These are phyloP conservation scores for Byasa hedistus DNA, from an alignment of 2,888 invertebrate species.

Conservation along the genomic window DNA sequence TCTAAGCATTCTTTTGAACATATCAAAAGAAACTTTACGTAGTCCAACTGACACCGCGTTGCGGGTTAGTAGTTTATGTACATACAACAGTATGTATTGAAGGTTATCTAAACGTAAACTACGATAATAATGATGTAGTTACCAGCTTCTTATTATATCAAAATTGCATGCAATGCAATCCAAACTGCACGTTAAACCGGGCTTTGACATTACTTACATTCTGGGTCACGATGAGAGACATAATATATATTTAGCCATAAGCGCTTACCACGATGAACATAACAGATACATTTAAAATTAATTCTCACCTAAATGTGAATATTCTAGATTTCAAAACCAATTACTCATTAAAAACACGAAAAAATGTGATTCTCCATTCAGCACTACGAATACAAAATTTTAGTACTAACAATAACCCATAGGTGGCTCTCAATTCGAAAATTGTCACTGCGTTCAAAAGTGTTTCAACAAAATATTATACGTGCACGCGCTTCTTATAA, in stretches of 20 bases:
- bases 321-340: slow-evolving; percentile 68
- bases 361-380: slow-evolving; percentile 78
- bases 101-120: not conserved
- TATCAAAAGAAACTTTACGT: slow-evolving; percentile 33
- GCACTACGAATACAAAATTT: slow-evolving; percentile 80
- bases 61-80: slow-evolving; percentile 36
- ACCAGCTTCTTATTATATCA: slow-evolving; percentile 35
- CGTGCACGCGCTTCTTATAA: too few relatives aligned
- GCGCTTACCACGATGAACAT: slow-evolving; percentile 22
- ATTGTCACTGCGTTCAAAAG: slow-evolving; percentile 47
- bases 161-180: slow-evolving; percentile 50
- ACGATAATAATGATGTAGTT: slow-evolving; percentile 21
- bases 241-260: slow-evolving; percentile 38
- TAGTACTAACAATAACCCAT: slow-evolving; percentile 60
- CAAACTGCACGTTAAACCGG: slow-evolving; percentile 69
- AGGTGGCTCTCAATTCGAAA: slow-evolving; percentile 51
- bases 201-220: slow-evolving; percentile 71
- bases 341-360: slow-evolving; percentile 75
- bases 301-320: slow-evolving; percentile 69
- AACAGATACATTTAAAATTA: slow-evolving; percentile 37
- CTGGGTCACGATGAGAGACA: slow-evolving; percentile 69
- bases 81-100: slow-evolving; percentile 30
- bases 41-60: slow-evolving; percentile 39
- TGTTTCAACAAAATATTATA: not conserved
- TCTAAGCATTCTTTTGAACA: slow-evolving; percentile 46